These are phyloP conservation scores for Latrodectus hesperus DNA, from an alignment of 2,888 invertebrate species.

Conservation along the genomic window DNA sequence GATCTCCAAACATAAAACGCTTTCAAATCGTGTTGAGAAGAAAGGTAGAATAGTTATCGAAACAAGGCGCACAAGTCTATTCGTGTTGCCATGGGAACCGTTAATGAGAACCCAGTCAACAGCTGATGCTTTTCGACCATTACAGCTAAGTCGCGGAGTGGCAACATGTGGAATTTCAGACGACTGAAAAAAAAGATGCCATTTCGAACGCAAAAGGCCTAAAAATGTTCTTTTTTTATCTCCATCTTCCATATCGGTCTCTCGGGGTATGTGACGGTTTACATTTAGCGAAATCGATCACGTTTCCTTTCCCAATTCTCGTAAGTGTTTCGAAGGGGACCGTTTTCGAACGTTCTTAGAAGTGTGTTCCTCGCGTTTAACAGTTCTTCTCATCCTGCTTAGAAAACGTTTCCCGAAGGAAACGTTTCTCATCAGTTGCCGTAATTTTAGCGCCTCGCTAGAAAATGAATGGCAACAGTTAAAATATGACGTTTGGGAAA, in stretches of 20 bases:
- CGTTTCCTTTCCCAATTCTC: slow-evolving; percentile 12
- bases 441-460: too few species aligned
- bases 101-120: slow-evolving; percentile 64
- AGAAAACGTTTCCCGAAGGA: too few species aligned
- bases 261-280: slow-evolving; percentile 23
- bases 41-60: slow-evolving; percentile 10
- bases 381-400: too few species aligned
- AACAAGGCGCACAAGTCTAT: slow-evolving; percentile 13
- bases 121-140: slow-evolving; percentile 66
- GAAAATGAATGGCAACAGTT: too few species aligned
- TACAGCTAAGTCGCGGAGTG: slow-evolving; percentile 22
- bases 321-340: neutral
- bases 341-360: too few species aligned
- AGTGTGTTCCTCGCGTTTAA: too few species aligned
- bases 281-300: slow-evolving; percentile 66
- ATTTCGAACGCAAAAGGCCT: slow-evolving; percentile 3
- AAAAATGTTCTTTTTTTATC: slow-evolving; percentile 16
- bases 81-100: slow-evolving; percentile 48
- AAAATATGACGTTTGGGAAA: too few species aligned
- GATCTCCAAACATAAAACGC: too few species aligned
- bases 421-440: too few species aligned
- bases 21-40: too few species aligned
- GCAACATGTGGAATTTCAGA: slow-evolving; percentile 60
- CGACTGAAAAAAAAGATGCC: slow-evolving; percentile 3
- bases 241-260: slow-evolving; percentile 33